These are phyloP conservation scores for Neodontobutis hainanensis DNA, from an alignment of 2,113 vertebrate genomes.

Conservation along the genomic window DNA sequence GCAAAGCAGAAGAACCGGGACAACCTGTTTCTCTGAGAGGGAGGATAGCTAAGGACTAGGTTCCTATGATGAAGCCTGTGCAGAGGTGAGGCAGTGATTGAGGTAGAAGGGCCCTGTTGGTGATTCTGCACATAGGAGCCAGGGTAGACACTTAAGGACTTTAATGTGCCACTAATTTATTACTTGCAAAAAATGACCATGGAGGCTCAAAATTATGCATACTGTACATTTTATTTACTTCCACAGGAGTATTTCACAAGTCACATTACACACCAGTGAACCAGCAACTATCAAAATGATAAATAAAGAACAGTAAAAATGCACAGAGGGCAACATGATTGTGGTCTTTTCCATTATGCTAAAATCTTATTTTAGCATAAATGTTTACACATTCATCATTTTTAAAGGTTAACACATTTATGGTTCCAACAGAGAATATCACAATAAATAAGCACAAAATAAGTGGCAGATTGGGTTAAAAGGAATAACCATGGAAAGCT, in stretches of 20 bases:
- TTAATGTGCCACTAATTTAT: too few species aligned
- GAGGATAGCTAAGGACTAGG: too few species aligned
- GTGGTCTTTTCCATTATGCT: constrained; percentile 26
- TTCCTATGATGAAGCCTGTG: too few species aligned
- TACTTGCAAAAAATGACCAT: neutral
- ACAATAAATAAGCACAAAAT: constrained; percentile 71
- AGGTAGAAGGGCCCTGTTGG: too few species aligned
- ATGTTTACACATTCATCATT: constrained; percentile 30
- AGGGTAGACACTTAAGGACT: too few species aligned
- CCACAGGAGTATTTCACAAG: constrained; percentile 59
- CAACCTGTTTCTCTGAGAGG: too few species aligned
- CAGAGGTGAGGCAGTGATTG: too few species aligned
- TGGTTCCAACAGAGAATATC: constrained; percentile 37
- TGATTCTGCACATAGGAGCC: too few species aligned
- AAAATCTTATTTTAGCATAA: constrained; percentile 21
- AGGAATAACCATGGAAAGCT: constrained; percentile 1
- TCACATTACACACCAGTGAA: constrained; percentile 39
- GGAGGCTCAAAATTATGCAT: constrained; percentile 20
- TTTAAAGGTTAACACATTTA: constrained; percentile 46
- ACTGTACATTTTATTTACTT: constrained; percentile 64
- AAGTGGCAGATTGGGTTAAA: constrained; percentile 36
- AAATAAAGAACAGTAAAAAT: constrained; percentile 48
- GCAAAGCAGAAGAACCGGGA: too few species aligned
- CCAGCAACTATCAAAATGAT: constrained; percentile 51
- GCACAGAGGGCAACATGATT: constrained; percentile 61